Conservation (phyloP, 2,113 vertebrate species). For the Microcebus jonahi region DNA sequence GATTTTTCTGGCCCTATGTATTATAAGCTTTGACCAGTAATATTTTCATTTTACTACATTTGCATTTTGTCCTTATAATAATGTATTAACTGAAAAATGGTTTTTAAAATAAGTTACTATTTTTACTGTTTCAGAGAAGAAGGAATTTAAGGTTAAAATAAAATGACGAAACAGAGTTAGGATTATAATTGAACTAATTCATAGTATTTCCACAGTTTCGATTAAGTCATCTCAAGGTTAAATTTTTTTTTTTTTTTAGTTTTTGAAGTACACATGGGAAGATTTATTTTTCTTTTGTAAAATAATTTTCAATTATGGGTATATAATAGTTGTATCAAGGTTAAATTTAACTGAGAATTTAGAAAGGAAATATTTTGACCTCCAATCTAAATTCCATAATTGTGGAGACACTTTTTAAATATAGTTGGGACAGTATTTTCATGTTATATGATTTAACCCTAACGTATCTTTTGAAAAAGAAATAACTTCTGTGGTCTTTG, state of each 20-base stretch:
- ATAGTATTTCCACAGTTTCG: background rate
- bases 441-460: background rate
- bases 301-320: no score
- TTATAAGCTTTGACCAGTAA: background rate
- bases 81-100: background rate
- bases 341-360: conserved; percentile 28
- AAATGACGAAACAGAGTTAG: background rate
- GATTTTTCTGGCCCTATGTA: background rate
- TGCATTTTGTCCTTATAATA: conserved; percentile 2
- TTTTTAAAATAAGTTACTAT: background rate
- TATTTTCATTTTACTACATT: background rate
- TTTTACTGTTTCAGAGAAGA: conserved; percentile 32
- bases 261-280: no score
- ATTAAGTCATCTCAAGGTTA: background rate
- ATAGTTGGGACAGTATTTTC: background rate
- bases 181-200: background rate
- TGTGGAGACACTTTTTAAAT: conserved; percentile 12
- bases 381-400: conserved; percentile 32
- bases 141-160: conserved; percentile 43
- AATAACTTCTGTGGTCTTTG: background rate
- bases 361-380: conserved; percentile 38
- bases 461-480: background rate
- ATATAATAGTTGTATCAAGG: background rate
- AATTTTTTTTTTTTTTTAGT: background rate
- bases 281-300: no score